Base-by-base conservation (phyloP, 1,140 invertebrate genomes). In the Orchestia grillus region DNA sequence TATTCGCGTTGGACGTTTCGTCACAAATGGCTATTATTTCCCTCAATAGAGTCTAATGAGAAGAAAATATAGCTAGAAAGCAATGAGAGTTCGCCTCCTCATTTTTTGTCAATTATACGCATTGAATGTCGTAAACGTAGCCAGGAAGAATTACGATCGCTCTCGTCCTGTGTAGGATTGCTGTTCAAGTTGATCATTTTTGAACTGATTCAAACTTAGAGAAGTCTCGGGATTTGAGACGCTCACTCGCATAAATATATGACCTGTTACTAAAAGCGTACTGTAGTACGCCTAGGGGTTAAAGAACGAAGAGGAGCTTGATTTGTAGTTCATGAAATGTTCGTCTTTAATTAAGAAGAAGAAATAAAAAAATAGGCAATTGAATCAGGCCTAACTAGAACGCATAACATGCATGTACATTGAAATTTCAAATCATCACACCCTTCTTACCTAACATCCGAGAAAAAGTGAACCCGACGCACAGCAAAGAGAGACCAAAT, bases 1-100 rank as follows among this genome's bases (percentile, higher is more conserved):
- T 28, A 36, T 77, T 28, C 62, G 62, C 36, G 62, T 28, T 77
- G 62, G 62, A 77, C 11, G 62, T 77, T 77, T 77, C 62, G 28
- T 77, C 62, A 77, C 62, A 77, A 77, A 77, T 77, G 62, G 62
- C 62, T 77, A 77, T 77, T 77, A 77, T 77, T 77, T 77, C 62
- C 62, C 62, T 77, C 62, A 77, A 77, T 77, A 77, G 62, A 77
- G 62, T 77, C 28, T 77, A 77, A 77, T 77, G 62, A 77, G 62
- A 77, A 77, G 62, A 77, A 77, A 77, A 77, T 77, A 77, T 36
- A 28, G 62, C 62, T 77, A 28, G 62, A 77, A 77, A 3, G 62
- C 62, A 77, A 77, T 77, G 62, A 15, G 28, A 77, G 62, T 36
- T 77, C 62, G 11, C 15, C 62, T 23, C 11, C 62, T 23, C 15